A percentile compares a stretch with the other conserved stretches of the same genome.
phyloP scores from a whole-genome alignment of 2,888 invertebrate species.

The Globia sparganii region DNA sequence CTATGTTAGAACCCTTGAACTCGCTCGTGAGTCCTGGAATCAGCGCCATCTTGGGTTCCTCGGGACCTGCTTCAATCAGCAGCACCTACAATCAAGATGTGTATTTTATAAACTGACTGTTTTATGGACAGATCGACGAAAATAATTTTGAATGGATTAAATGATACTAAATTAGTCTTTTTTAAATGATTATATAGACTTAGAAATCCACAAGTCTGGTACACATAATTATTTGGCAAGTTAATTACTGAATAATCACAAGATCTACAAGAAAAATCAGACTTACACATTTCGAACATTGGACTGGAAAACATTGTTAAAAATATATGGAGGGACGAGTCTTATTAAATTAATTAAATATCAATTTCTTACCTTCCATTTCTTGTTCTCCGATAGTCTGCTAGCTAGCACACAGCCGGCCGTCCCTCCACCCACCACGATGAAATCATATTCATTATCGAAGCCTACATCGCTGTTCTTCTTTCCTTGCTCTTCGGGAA shows the following conservation, averaged over 20 bases:
- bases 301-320: background rate
- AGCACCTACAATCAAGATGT: conserved; percentile 73
- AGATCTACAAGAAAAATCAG: background rate
- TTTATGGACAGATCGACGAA: background rate
- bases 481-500: conserved; percentile 47
- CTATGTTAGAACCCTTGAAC: conserved; percentile 83
- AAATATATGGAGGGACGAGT: background rate
- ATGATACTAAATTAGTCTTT: background rate
- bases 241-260: background rate
- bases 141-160: background rate
- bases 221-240: background rate
- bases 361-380: conserved; percentile 81
- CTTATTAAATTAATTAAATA: background rate
- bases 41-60: conserved; percentile 85
- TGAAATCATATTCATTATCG: conserved; percentile 80
- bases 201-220: background rate
- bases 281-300: background rate
- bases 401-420: conserved; percentile 87
- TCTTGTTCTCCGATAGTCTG: conserved; percentile 84
- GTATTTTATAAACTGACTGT: background rate
- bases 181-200: background rate
- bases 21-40: conserved; percentile 87
- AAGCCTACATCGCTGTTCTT: conserved; percentile 40
- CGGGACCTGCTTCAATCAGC: conserved; percentile 84
- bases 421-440: conserved; percentile 85